Percentiles rank a stretch among this genome's conserved stretches.
Conservation (phyloP, 2,888 invertebrate genomes). For the Diadegma fenestrale region DNA sequence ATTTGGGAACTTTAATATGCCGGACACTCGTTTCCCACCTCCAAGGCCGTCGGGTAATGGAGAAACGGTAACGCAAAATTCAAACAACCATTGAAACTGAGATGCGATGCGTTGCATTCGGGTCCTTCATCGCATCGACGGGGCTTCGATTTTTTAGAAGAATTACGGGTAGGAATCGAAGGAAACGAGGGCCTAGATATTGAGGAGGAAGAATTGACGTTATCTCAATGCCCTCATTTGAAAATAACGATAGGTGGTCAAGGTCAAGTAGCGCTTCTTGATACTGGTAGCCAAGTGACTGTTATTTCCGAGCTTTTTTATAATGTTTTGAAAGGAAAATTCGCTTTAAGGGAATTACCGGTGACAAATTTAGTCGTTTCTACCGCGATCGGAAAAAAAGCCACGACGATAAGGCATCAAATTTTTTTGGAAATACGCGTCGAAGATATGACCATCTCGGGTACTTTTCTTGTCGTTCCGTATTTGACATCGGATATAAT, state of each 20-base stretch:
- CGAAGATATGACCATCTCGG: not conserved
- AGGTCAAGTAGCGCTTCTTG: constrained; percentile 10
- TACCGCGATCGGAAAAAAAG: constrained; percentile 50
- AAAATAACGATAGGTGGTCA: not conserved
- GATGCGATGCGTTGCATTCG: constrained; percentile 1
- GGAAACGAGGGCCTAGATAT: not conserved
- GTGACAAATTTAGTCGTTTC: constrained; percentile 43
- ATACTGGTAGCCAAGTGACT: constrained; percentile 54
- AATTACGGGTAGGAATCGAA: not conserved
- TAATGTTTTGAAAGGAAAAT: constrained; percentile 3
- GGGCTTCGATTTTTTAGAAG: constrained; percentile 20
- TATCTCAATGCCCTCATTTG: not conserved
- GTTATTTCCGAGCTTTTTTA: constrained; percentile 50
- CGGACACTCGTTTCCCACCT: not conserved
- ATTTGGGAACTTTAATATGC: not conserved
- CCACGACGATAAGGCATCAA: constrained; percentile 46
- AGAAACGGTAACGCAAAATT: not conserved
- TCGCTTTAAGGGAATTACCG: constrained; percentile 28
- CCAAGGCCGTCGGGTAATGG: too few species aligned
- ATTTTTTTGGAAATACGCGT: constrained; percentile 30
- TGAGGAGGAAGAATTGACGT: not conserved
- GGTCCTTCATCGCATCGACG: constrained; percentile 17
- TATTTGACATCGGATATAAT: constrained; percentile 51
- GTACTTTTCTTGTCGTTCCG: not conserved
- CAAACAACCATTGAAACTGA: not conserved